Conservation (phyloP, 1,140 invertebrate genomes). For the Olivierus martensii region DNA sequence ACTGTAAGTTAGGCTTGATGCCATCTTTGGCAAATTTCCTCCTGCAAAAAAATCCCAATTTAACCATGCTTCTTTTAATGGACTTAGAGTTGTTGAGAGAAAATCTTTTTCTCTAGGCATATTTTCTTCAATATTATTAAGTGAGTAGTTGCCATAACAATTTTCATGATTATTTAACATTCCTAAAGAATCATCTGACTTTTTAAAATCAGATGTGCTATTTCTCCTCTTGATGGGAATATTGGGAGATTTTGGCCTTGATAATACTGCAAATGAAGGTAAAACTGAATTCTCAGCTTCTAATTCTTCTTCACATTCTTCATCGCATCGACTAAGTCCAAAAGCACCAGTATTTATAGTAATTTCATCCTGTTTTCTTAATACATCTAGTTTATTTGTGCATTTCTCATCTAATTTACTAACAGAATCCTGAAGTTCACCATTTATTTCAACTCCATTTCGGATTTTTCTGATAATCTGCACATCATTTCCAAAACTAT, state of each 20-base stretch:
- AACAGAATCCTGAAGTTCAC: background rate
- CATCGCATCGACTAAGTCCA: conserved; percentile 10
- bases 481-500: conserved; percentile 59
- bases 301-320: conserved; percentile 14
- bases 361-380: too few species aligned
- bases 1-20: background rate
- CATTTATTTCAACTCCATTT: background rate
- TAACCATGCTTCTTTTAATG: conserved; percentile 18
- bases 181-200: background rate
- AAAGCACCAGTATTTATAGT: background rate
- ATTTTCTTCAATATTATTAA: conserved; percentile 1
- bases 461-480: conserved; percentile 51
- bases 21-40: background rate
- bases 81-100: conserved; percentile 16
- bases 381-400: too few species aligned
- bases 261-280: background rate
- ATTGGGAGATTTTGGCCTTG: conserved; percentile 26
- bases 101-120: conserved; percentile 5
- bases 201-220: conserved; percentile 1
- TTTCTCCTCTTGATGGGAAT: conserved; percentile 39
- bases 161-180: background rate
- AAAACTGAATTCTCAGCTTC: background rate
- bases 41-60: conserved; percentile 9
- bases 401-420: too few species aligned
- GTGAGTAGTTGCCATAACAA: background rate